Conservation (phyloP, 1,140 invertebrate species). For the Drosophila nasuta region DNA sequence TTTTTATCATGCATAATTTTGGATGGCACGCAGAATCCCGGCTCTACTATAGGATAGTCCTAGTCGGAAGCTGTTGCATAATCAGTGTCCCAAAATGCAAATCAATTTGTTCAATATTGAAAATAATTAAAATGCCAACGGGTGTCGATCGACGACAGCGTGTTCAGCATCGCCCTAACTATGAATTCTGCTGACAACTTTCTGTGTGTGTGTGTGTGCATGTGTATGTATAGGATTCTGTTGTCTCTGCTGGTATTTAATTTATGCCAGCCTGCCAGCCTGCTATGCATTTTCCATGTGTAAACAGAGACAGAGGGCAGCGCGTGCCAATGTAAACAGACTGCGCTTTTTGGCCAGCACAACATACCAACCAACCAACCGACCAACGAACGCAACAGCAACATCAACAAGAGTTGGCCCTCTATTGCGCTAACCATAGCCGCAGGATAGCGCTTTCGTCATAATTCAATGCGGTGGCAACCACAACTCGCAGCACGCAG, state of each 20-base stretch:
- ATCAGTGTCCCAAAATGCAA: constrained; percentile 79
- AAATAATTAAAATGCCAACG: constrained; percentile 82
- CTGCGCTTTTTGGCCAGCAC: constrained; percentile 67
- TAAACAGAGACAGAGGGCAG: constrained; percentile 58
- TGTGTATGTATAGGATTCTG: constrained; percentile 12
- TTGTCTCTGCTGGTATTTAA: constrained; percentile 61
- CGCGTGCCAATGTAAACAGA: constrained; percentile 58
- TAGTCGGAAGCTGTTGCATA: constrained; percentile 65
- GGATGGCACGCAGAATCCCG: background rate
- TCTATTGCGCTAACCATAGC: constrained; percentile 32
- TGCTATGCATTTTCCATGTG: constrained; percentile 69
- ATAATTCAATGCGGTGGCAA: constrained; percentile 69
- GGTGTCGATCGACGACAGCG: constrained; percentile 23
- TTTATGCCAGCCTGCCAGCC: constrained; percentile 59
- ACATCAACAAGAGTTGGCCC: background rate
- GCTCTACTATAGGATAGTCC: constrained; percentile 5
- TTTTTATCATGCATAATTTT: constrained; percentile 74
- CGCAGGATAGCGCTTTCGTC: constrained; percentile 57
- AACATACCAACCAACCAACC: constrained; percentile 37
- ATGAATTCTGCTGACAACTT: constrained; percentile 59
- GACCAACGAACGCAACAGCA: constrained; percentile 25
- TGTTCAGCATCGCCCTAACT: background rate
- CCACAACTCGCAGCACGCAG: constrained; percentile 42
- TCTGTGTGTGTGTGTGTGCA: no score
- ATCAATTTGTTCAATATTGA: constrained; percentile 84